These are phyloP conservation scores for Leptinotarsa texana DNA, from an alignment of 1,140 invertebrate species.

Conservation along the genomic window DNA sequence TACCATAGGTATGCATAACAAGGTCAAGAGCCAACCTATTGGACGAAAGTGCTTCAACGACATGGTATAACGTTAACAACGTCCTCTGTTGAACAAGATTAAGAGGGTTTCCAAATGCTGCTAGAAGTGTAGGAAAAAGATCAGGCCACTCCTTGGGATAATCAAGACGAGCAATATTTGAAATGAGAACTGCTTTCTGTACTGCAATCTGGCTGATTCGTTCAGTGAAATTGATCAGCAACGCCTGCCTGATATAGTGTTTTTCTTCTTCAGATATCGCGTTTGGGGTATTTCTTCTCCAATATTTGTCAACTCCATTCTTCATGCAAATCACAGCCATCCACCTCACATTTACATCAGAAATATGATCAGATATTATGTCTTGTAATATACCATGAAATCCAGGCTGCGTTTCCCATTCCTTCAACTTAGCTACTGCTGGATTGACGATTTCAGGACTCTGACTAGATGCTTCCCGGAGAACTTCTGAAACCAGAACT, in stretches of 20 bases:
- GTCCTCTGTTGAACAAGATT: slow-evolving; percentile 74
- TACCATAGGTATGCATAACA: slow-evolving; percentile 75
- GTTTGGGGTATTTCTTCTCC: slow-evolving; percentile 70
- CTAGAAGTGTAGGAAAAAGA: slow-evolving; percentile 79
- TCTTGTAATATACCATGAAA: slow-evolving; percentile 84
- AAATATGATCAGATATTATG: slow-evolving; percentile 78
- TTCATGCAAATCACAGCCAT: slow-evolving; percentile 92
- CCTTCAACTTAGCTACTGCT: slow-evolving; percentile 80
- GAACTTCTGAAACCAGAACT: slow-evolving; percentile 62
- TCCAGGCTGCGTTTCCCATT: slow-evolving; percentile 86
- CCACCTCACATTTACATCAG: slow-evolving; percentile 86
- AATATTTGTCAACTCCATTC: slow-evolving; percentile 92
- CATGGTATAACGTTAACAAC: slow-evolving; percentile 83
- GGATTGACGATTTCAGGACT: slow-evolving; percentile 83
- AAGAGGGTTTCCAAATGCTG: slow-evolving; percentile 66
- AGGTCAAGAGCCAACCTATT: slow-evolving; percentile 70
- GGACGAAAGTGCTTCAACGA: slow-evolving; percentile 59
- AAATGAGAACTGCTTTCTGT: slow-evolving; percentile 84
- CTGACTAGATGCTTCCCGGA: slow-evolving; percentile 84
- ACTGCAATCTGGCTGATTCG: slow-evolving; percentile 84
- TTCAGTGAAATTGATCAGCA: slow-evolving; percentile 78
- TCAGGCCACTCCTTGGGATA: slow-evolving; percentile 84
- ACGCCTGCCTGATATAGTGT: slow-evolving; percentile 71
- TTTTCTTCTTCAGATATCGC: slow-evolving; percentile 82
- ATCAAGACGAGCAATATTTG: slow-evolving; percentile 85